Evolutionary conservation across 1,140 invertebrate genomes (phyloP).

Genomic region (Bombus haemorrhoidalis): DNA sequence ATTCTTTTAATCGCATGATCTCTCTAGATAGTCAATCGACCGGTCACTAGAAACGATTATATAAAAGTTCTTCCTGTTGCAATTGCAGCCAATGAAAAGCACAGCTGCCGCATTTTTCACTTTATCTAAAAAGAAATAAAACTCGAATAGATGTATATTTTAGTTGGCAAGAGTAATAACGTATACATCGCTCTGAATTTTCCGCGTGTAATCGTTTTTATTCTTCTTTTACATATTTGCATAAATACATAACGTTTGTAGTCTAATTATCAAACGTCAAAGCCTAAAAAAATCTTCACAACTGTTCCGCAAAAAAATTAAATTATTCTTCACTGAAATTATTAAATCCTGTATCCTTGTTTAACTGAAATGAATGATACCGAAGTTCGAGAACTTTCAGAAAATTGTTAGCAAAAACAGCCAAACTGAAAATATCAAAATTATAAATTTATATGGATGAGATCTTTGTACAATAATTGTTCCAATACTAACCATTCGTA

Average conservation of each 20-base stretch:
- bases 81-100: not conserved
- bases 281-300: too few species aligned
- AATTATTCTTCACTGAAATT: too few species aligned
- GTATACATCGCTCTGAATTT: too few species aligned
- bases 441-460: too few species aligned
- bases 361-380: not conserved
- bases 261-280: too few species aligned
- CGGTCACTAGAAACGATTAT: not conserved
- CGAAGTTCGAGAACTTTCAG: not conserved
- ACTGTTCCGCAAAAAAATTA: too few species aligned
- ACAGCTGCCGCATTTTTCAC: too few species aligned
- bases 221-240: not conserved
- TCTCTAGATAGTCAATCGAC: not conserved
- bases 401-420: not conserved
- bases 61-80: not conserved
- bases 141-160: not conserved
- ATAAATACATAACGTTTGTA: too few species aligned
- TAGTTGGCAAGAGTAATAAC: not conserved
- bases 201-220: not conserved
- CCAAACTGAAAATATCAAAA: not conserved
- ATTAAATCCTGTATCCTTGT: too few species aligned
- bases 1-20: not conserved
- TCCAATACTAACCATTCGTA: not conserved
- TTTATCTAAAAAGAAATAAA: not conserved
- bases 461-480: not conserved